phyloP scores from a whole-genome alignment of 2,888 invertebrate species.

The Drosophila merina region DNA sequence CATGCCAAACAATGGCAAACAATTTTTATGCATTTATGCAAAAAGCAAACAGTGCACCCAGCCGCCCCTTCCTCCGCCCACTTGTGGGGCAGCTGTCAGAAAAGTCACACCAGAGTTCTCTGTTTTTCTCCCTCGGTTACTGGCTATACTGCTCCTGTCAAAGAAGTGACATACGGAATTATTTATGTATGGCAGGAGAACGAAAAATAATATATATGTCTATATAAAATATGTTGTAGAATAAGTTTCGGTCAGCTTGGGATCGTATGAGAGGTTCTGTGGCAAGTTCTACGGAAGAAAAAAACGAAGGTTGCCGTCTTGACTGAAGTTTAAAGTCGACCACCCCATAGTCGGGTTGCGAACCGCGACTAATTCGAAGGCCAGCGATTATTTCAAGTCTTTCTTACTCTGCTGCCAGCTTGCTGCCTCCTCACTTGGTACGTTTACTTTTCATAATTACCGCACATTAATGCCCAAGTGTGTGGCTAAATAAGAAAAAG shows the following conservation, averaged over 20 bases:
- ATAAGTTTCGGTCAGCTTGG: neutral
- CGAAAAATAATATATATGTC: constrained; percentile 34
- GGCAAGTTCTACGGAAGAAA: neutral
- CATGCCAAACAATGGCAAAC: constrained; percentile 70
- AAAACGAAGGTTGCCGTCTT: neutral
- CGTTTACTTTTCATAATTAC: constrained; percentile 74
- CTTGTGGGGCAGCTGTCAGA: constrained; percentile 61
- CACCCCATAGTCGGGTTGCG: constrained; percentile 49
- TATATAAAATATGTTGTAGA: constrained; percentile 3
- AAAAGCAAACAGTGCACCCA: constrained; percentile 40
- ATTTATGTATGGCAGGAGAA: constrained; percentile 46
- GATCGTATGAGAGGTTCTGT: neutral
- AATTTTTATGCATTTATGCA: constrained; percentile 80
- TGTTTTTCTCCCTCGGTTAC: constrained; percentile 22
- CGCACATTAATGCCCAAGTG: constrained; percentile 70
- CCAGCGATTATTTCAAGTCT: constrained; percentile 59
- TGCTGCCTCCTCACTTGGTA: constrained; percentile 33
- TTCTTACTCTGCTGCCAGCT: constrained; percentile 17
- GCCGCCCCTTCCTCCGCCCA: neutral
- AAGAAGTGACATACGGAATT: constrained; percentile 67
- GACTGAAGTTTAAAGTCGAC: constrained; percentile 1
- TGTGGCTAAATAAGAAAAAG: constrained; percentile 43
- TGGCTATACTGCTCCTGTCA: constrained; percentile 63
- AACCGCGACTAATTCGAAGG: constrained; percentile 67
- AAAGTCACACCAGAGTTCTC: constrained; percentile 68